A percentile compares a stretch with the other conserved stretches of the same genome.
phyloP scores from a whole-genome alignment of 2,888 invertebrate genomes.

The Leistus spinibarbis region DNA sequence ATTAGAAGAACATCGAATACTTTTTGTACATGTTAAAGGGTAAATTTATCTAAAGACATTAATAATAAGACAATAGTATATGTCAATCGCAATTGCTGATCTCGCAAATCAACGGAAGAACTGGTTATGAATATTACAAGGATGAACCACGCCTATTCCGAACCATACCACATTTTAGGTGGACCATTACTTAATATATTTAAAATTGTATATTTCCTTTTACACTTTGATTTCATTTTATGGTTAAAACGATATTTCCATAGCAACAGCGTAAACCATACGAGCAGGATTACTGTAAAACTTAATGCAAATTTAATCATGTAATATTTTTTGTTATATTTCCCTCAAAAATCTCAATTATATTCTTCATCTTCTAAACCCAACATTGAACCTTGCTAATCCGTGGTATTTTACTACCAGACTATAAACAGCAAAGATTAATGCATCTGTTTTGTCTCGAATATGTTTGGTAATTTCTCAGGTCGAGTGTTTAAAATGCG shows the following conservation, averaged over 20 bases:
- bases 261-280: no score
- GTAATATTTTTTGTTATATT: no score
- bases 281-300: no score
- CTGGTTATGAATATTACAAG: background rate
- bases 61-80: slow-evolving; percentile 24
- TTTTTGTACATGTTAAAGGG: background rate
- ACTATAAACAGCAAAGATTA: no score
- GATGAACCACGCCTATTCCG: background rate
- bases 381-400: no score
- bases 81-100: slow-evolving; percentile 25
- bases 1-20: background rate
- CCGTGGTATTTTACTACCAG: no score
- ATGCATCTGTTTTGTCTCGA: background rate
- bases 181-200: no score
- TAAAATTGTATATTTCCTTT: background rate
- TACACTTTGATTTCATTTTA: background rate
- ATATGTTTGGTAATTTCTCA: background rate
- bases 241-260: no score
- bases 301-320: no score
- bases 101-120: slow-evolving; percentile 16
- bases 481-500: background rate
- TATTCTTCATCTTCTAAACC: no score
- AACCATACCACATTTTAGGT: background rate
- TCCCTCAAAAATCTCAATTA: no score
- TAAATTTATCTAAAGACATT: slow-evolving; percentile 5